Conservation (phyloP, 2,113 vertebrate genomes). For the Lophotis ruficrista region DNA sequence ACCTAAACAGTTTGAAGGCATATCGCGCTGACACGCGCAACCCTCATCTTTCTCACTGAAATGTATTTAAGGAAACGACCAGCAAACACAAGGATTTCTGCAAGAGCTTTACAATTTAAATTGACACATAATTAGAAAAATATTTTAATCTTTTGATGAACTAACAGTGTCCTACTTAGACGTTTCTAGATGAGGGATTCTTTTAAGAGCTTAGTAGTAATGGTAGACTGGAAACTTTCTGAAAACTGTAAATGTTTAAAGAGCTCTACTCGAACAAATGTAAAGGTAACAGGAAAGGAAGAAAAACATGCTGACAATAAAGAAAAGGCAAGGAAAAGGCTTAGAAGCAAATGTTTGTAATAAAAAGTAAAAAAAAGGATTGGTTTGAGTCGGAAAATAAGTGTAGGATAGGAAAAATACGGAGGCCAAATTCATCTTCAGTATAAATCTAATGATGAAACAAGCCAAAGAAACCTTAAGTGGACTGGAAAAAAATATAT, state of each 20-base stretch:
- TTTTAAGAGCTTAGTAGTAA: conserved; percentile 20
- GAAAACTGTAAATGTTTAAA: conserved; percentile 50
- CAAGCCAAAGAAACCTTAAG: neutral
- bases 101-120: conserved; percentile 25
- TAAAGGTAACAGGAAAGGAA: neutral
- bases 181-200: neutral
- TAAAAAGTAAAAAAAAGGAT: neutral
- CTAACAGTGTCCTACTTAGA: conserved; percentile 6
- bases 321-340: neutral
- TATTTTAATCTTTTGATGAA: conserved; percentile 42
- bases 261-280: neutral
- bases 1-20: conserved; percentile 68
- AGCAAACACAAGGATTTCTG: conserved; percentile 20
- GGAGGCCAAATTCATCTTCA: neutral
- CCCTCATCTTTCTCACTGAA: conserved; percentile 3
- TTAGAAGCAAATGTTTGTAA: neutral
- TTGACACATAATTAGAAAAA: conserved; percentile 34
- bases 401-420: neutral
- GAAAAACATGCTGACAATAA: neutral
- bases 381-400: neutral
- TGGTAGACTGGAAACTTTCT: conserved; percentile 38
- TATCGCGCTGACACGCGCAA: conserved; percentile 33
- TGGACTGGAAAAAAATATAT: neutral
- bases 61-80: neutral
- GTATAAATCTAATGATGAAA: neutral